These are phyloP conservation scores for Pangasius sanitwongsei DNA, from an alignment of 2,797 vertebrate genomes.

Conservation along the genomic window DNA sequence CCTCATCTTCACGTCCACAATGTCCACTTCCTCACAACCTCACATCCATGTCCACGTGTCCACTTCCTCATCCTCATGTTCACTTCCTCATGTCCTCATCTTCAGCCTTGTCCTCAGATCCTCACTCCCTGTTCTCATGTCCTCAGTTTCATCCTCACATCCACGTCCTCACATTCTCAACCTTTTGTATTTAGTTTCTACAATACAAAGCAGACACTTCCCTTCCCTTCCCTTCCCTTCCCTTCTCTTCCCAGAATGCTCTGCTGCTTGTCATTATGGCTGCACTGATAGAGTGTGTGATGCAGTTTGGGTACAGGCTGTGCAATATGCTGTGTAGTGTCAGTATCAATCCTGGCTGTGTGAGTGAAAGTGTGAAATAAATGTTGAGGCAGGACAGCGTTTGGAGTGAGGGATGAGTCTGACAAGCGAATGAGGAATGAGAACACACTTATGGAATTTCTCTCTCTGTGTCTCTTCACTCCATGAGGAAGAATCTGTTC, in stretches of 20 bases:
- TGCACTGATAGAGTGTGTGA: not conserved
- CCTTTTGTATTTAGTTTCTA: too few species aligned
- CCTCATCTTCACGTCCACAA: not conserved
- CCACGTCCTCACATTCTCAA: too few species aligned
- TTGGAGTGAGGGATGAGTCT: slow-evolving; percentile 24
- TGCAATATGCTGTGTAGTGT: not conserved
- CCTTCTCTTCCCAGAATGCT: not conserved
- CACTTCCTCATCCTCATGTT: not conserved
- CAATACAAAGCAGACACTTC: not conserved
- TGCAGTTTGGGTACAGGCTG: not conserved
- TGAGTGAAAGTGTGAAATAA: slow-evolving; percentile 20
- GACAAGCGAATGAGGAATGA: not conserved
- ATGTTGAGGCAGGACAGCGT: slow-evolving; percentile 2
- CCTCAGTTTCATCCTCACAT: not conserved
- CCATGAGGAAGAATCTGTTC: not conserved
- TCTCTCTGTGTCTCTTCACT: not conserved
- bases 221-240: not conserved
- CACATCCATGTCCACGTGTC: not conserved
- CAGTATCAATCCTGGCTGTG: not conserved
- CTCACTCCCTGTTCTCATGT: not conserved
- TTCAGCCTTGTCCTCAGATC: not conserved
- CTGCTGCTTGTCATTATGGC: not conserved
- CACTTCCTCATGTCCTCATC: not conserved
- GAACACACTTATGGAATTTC: slow-evolving; percentile 24
- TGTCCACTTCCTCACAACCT: not conserved